Conservation (phyloP, 2,888 invertebrate genomes). For the Brachyptera risi region DNA sequence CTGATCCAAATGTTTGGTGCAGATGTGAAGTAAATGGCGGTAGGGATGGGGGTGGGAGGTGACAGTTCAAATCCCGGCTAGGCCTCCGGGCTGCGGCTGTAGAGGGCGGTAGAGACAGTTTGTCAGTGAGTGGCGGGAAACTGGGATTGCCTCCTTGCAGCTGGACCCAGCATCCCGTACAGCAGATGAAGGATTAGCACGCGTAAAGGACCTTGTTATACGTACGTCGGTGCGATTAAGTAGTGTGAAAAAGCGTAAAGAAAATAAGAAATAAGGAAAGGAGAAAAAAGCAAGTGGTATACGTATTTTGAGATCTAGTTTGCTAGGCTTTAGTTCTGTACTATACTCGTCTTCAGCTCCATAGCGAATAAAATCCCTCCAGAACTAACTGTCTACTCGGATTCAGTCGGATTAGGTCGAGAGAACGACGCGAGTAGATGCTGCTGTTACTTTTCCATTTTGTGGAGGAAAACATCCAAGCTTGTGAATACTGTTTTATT, state of each 20-base stretch:
- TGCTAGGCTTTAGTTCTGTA: slow-evolving; percentile 14
- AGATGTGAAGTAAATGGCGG: not conserved
- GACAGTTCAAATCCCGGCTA: slow-evolving; percentile 2
- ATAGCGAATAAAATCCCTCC: slow-evolving; percentile 10
- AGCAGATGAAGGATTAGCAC: slow-evolving; percentile 13
- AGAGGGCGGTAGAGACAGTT: not conserved
- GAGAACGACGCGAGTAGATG: not conserved
- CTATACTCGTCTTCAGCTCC: slow-evolving; percentile 12
- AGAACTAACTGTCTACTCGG: slow-evolving; percentile 19
- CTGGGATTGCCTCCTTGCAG: not conserved
- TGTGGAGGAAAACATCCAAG: slow-evolving; percentile 8
- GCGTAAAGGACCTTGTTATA: slow-evolving; percentile 4
- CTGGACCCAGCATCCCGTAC: slow-evolving; percentile 6
- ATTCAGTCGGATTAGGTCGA: slow-evolving; percentile 14
- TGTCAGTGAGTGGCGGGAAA: not conserved
- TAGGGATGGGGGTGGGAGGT: not conserved
- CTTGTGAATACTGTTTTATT: slow-evolving; percentile 17
- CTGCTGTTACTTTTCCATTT: slow-evolving; percentile 13
- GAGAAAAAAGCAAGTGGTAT: slow-evolving; percentile 1
- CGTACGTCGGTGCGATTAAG: slow-evolving; percentile 6
- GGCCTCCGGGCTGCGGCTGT: not conserved
- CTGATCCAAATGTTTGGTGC: too few species aligned
- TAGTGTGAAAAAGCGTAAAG: not conserved
- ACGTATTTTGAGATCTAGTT: slow-evolving; percentile 1
- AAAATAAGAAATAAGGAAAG: not conserved